A percentile compares a stretch with the other conserved stretches of the same genome.
Conservation (phyloP, 2,113 vertebrate genomes). For the Protobothrops flavoviridis region DNA sequence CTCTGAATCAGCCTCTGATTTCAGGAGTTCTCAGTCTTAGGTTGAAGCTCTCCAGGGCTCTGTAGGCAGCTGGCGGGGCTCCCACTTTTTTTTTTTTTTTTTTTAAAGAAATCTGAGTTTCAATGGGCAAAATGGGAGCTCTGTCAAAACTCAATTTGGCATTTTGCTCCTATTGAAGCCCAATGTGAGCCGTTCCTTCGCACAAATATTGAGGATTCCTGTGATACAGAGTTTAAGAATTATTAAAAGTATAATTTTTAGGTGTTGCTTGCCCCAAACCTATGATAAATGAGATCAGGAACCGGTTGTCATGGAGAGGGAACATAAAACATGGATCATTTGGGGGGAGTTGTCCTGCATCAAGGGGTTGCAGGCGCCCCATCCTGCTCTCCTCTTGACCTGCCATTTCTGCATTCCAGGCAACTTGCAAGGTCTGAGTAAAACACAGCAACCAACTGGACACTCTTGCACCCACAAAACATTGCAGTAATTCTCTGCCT, state of each 20-base stretch:
- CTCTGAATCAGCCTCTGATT: background rate
- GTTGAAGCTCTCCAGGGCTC: background rate
- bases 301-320: background rate
- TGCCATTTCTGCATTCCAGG: conserved; percentile 1
- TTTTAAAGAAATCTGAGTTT: background rate
- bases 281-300: background rate
- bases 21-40: background rate
- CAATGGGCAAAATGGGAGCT: background rate
- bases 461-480: conserved; percentile 60
- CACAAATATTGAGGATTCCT: background rate
- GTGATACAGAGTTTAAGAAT: background rate
- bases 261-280: background rate
- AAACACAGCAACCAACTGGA: conserved; percentile 51
- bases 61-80: background rate
- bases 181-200: background rate
- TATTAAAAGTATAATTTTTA: background rate
- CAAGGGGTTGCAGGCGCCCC: background rate
- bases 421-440: conserved; percentile 39
- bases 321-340: background rate
- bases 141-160: background rate
- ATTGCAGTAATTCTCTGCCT: conserved; percentile 62
- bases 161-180: background rate
- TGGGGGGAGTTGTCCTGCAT: background rate
- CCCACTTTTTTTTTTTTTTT: background rate
- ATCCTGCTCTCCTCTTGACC: conserved; percentile 35